Conservation (phyloP, 2,797 vertebrate genomes). For the Menidia menidia region DNA sequence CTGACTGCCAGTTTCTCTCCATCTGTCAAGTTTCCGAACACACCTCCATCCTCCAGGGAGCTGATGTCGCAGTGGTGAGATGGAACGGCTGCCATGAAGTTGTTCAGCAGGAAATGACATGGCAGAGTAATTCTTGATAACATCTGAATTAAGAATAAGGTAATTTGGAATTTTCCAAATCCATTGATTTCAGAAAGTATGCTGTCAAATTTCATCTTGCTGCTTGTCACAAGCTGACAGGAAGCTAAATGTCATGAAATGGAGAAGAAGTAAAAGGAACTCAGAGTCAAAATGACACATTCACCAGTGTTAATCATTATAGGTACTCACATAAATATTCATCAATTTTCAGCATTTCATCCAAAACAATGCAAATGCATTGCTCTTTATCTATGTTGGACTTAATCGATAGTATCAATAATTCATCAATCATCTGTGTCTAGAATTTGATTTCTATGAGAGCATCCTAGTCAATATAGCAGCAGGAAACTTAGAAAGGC, state of each 20-base stretch:
- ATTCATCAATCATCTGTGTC: neutral
- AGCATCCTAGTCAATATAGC: neutral
- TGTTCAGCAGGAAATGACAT: slow-evolving; percentile 90
- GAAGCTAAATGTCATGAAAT: neutral
- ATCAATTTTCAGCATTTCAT: neutral
- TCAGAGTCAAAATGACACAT: slow-evolving; percentile 24
- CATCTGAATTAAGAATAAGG: slow-evolving; percentile 79
- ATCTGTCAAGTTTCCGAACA: slow-evolving; percentile 83
- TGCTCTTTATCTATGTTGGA: neutral
- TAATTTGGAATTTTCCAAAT: slow-evolving; percentile 90
- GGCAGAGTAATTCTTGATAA: slow-evolving; percentile 85
- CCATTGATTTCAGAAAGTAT: slow-evolving; percentile 86
- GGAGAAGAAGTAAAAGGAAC: neutral
- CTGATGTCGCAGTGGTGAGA: slow-evolving; percentile 86
- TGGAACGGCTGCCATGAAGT: slow-evolving; percentile 89
- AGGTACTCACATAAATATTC: neutral
- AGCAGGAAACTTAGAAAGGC: neutral
- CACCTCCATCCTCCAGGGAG: slow-evolving; percentile 54
- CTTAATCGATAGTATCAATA: neutral
- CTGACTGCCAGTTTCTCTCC: slow-evolving; percentile 77
- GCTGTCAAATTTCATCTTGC: slow-evolving; percentile 89
- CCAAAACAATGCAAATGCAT: neutral
- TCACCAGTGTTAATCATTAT: slow-evolving; percentile 64
- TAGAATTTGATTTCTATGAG: neutral
- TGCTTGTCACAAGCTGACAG: neutral